phyloP scores from a whole-genome alignment of 2,113 vertebrate species.

The Myanophis thanlyinensis region DNA sequence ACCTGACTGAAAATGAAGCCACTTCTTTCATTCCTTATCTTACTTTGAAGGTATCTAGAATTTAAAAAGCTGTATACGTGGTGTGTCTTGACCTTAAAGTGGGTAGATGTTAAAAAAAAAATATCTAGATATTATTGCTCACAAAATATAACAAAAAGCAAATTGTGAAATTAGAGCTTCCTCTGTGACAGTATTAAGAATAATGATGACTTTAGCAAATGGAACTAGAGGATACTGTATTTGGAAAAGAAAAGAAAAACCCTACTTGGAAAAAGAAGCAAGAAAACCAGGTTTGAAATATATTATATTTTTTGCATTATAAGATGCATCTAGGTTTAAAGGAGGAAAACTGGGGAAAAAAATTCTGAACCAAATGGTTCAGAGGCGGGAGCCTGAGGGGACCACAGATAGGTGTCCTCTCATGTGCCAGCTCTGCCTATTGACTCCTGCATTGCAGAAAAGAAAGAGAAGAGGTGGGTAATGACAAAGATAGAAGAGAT shows the following conservation, averaged over 20 bases:
- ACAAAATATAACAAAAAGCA: neutral
- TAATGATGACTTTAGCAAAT: neutral
- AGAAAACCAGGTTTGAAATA: neutral
- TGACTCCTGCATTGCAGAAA: too few species aligned
- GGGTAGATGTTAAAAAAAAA: neutral
- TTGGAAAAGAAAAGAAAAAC: neutral
- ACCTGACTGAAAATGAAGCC: constrained; percentile 93
- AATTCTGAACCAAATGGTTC: too few species aligned
- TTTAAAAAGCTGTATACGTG: constrained; percentile 3
- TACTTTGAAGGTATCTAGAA: constrained; percentile 83
- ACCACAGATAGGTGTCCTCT: too few species aligned
- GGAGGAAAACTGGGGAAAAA: too few species aligned
- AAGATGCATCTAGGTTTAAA: too few species aligned
- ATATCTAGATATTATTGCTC: neutral
- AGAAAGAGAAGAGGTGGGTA: too few species aligned
- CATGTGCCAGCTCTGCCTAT: too few species aligned
- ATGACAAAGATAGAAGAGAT: too few species aligned
- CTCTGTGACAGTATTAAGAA: neutral
- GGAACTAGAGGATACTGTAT: neutral
- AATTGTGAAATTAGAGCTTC: neutral
- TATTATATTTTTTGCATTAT: too few species aligned
- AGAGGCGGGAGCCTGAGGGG: too few species aligned
- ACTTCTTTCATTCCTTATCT: constrained; percentile 95
- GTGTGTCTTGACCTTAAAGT: neutral
- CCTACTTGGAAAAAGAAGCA: neutral